Conservation (phyloP, 1,140 invertebrate genomes). For the Dendrolimus punctatus region DNA sequence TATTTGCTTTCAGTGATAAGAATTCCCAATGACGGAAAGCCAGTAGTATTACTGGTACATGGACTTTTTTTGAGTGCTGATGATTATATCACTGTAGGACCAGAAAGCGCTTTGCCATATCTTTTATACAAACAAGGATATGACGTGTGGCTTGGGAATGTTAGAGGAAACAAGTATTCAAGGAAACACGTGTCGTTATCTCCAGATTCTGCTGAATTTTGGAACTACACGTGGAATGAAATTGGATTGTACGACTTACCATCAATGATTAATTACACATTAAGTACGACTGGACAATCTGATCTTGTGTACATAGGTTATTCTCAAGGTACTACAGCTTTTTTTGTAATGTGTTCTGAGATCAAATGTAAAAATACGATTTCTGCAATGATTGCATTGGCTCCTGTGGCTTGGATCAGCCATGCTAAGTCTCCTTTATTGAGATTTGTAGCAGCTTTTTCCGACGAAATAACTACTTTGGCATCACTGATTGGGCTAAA, state of each 20-base stretch:
- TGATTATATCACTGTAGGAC: slow-evolving; percentile 76
- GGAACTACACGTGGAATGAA: slow-evolving; percentile 75
- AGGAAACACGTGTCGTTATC: slow-evolving; percentile 66
- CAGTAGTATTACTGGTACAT: slow-evolving; percentile 75
- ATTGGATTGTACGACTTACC: slow-evolving; percentile 68
- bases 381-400: slow-evolving; percentile 31
- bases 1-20: slow-evolving; percentile 22
- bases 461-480: background rate
- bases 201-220: slow-evolving; percentile 58
- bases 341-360: slow-evolving; percentile 72
- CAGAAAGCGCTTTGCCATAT: slow-evolving; percentile 74
- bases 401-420: slow-evolving; percentile 73
- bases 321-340: slow-evolving; percentile 77
- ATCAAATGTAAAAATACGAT: slow-evolving; percentile 76
- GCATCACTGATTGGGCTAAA: slow-evolving; percentile 3
- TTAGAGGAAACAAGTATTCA: slow-evolving; percentile 76
- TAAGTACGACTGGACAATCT: slow-evolving; percentile 45
- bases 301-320: slow-evolving; percentile 74
- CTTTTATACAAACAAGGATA: slow-evolving; percentile 74
- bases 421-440: slow-evolving; percentile 67
- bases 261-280: slow-evolving; percentile 65
- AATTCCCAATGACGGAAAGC: slow-evolving; percentile 15
- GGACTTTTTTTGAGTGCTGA: slow-evolving; percentile 76
- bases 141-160: slow-evolving; percentile 80
- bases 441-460: slow-evolving; percentile 10